These are phyloP conservation scores for Drusus annulatus DNA, from an alignment of 1,140 invertebrate genomes.

Conservation along the genomic window DNA sequence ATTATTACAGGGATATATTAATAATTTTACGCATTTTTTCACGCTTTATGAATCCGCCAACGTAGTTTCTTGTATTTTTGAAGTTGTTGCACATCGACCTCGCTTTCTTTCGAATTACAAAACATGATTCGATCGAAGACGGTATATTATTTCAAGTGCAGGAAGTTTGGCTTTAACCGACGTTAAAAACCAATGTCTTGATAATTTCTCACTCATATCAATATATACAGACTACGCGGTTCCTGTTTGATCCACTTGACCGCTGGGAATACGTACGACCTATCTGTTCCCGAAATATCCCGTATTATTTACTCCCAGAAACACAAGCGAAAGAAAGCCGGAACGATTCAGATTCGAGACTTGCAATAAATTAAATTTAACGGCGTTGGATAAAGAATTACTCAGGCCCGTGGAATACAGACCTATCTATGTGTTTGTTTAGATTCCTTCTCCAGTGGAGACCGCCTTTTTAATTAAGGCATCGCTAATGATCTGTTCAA, in stretches of 20 bases:
- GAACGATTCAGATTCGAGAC: neutral
- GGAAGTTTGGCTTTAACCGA: constrained; percentile 23
- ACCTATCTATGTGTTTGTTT: too few relatives aligned
- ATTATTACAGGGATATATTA: too few relatives aligned
- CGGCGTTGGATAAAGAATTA: too few relatives aligned
- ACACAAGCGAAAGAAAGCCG: constrained; percentile 1
- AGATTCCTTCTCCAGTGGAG: too few relatives aligned
- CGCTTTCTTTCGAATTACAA: neutral
- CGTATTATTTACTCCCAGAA: constrained; percentile 9
- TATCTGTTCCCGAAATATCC: neutral
- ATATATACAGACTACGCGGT: constrained; percentile 15
- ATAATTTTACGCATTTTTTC: too few relatives aligned
- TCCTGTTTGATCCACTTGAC: constrained; percentile 37
- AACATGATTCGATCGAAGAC: neutral
- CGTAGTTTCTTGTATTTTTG: too few relatives aligned
- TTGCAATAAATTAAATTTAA: constrained; percentile 15
- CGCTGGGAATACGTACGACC: constrained; percentile 12
- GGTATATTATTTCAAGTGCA: constrained; percentile 21
- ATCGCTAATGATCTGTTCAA: too few relatives aligned
- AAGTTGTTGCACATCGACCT: too few relatives aligned
- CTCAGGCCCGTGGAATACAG: too few relatives aligned
- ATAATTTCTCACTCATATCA: constrained; percentile 18
- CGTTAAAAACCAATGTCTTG: constrained; percentile 17
- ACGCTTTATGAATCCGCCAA: too few relatives aligned
- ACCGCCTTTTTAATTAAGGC: too few relatives aligned